Percentiles rank a stretch among this genome's conserved stretches.
Conservation (phyloP, 2,113 vertebrate genomes). For the Callaeas wilsoni region DNA sequence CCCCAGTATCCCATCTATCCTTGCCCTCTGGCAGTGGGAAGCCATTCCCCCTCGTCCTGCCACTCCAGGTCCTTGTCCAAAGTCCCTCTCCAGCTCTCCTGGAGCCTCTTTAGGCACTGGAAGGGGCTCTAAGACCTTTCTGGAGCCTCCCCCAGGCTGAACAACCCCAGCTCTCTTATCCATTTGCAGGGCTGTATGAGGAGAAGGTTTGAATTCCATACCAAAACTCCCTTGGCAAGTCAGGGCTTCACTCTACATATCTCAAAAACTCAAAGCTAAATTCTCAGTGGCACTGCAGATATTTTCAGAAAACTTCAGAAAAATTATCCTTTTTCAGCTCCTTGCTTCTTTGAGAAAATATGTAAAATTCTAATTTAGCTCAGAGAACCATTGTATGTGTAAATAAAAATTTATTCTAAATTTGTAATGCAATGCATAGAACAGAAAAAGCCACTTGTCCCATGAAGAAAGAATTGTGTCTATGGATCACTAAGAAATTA, state of each 20-base stretch:
- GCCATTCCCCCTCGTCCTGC: too few species aligned
- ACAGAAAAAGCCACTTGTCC: background rate
- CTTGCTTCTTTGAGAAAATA: background rate
- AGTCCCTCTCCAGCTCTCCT: background rate
- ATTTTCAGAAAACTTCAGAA: background rate
- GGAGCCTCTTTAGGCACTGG: background rate
- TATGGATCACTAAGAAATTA: background rate
- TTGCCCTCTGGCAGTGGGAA: fast-evolving
- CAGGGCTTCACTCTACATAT: background rate
- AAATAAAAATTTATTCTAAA: background rate
- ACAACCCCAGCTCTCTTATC: background rate
- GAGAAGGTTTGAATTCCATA: background rate
- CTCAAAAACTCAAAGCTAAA: background rate
- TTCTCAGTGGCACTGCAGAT: background rate
- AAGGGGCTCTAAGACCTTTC: background rate
- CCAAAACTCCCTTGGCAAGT: background rate
- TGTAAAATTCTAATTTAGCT: background rate
- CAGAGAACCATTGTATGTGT: fast-evolving
- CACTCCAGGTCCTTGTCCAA: background rate
- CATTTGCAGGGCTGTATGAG: background rate
- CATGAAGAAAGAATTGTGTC: background rate
- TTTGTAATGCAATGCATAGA: background rate
- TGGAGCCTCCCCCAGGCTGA: background rate
- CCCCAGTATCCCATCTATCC: fast-evolving
- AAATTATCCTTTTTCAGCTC: background rate